These are phyloP conservation scores for Streblospio benedicti DNA, from an alignment of 1,140 invertebrate species.

Conservation along the genomic window DNA sequence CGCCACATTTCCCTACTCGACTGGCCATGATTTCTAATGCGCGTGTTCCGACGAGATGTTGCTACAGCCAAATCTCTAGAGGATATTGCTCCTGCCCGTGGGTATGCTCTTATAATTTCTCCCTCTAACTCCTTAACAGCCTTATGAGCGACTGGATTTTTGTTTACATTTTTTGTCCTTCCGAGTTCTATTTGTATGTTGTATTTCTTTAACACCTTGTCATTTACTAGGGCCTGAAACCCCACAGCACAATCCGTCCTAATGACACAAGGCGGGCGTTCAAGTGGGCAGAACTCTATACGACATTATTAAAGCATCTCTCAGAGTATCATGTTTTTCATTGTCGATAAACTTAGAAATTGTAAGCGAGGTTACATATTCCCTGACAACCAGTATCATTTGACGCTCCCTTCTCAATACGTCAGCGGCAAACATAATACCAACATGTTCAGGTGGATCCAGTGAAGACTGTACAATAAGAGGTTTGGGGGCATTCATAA, in stretches of 20 bases:
- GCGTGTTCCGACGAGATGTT: background rate
- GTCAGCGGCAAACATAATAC: constrained; percentile 19
- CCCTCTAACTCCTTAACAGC: constrained; percentile 3
- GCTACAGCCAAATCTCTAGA: background rate
- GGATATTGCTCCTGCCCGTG: background rate
- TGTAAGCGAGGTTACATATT: background rate
- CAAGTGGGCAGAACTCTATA: constrained; percentile 7
- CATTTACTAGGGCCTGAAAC: constrained; percentile 15
- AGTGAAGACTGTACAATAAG: constrained; percentile 9
- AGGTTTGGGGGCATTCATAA: background rate
- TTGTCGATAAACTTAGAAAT: background rate
- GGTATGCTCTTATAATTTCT: background rate
- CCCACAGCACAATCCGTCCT: constrained; percentile 20
- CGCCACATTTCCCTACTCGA: background rate
- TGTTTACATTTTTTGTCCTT: constrained; percentile 21
- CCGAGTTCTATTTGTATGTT: too few species aligned
- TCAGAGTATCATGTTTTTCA: background rate
- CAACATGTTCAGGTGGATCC: constrained; percentile 13
- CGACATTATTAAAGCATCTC: background rate
- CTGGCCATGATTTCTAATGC: background rate
- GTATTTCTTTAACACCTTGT: constrained; percentile 11
- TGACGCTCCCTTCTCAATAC: background rate
- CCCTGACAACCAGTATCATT: background rate
- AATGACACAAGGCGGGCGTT: constrained; percentile 17
- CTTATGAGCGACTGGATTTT: constrained; percentile 22